phyloP scores from a whole-genome alignment of 1,140 invertebrate genomes.

The Eulimnadia texana region DNA sequence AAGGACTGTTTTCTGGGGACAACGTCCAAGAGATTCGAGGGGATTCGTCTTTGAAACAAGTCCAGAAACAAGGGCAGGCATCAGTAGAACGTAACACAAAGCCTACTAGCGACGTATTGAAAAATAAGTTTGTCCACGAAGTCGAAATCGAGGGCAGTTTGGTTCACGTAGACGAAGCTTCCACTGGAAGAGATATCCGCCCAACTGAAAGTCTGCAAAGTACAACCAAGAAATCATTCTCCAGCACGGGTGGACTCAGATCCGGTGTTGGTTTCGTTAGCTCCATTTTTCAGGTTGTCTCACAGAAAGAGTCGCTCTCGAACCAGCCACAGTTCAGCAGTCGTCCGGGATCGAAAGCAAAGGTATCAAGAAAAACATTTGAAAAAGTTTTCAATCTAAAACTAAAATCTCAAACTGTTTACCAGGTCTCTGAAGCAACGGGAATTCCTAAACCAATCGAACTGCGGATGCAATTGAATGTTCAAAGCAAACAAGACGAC shows the following conservation, averaged over 20 bases:
- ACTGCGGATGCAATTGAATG: slow-evolving; percentile 14
- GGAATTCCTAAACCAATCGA: slow-evolving; percentile 5
- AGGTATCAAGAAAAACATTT: too few species aligned
- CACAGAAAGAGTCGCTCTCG: not conserved
- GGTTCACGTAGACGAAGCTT: not conserved
- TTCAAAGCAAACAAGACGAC: not conserved
- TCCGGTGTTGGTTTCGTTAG: not conserved
- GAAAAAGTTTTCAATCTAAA: too few species aligned
- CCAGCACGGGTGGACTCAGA: not conserved
- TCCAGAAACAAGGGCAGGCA: not conserved
- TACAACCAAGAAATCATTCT: not conserved
- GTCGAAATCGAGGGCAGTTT: slow-evolving; percentile 6
- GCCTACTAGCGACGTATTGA: not conserved
- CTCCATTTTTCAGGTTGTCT: not conserved
- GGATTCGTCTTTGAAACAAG: not conserved
- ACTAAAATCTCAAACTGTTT: too few species aligned
- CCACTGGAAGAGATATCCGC: not conserved
- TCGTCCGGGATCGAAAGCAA: not conserved
- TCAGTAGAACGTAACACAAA: not conserved
- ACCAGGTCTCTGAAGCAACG: not conserved
- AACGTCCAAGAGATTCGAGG: not conserved
- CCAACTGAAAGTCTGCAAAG: not conserved
- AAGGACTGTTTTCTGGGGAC: slow-evolving; percentile 4
- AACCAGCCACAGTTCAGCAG: not conserved
- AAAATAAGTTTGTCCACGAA: not conserved